These are phyloP conservation scores for Netelia fuscicornis DNA, from an alignment of 2,888 invertebrate species.

Conservation along the genomic window DNA sequence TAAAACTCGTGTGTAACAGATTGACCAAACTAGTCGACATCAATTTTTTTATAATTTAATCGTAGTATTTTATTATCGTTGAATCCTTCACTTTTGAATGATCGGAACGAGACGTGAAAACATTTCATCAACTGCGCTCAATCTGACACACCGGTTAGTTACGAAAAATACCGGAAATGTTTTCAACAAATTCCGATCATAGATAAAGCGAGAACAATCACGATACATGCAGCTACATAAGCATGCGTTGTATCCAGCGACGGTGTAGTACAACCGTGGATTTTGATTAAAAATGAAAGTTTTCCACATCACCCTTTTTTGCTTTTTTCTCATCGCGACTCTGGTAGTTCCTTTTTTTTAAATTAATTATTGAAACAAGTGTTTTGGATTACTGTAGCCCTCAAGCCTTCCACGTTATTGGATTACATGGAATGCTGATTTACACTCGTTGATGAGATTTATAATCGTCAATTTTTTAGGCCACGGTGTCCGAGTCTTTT, in stretches of 20 bases:
- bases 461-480: conserved; percentile 32
- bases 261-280: conserved; percentile 18
- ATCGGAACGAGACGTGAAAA: neutral
- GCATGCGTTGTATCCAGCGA: neutral
- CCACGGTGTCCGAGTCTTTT: conserved; percentile 30
- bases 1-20: too few relatives aligned
- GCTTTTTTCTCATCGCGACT: conserved; percentile 49
- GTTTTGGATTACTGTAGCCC: too few relatives aligned
- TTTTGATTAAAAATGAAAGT: conserved; percentile 55
- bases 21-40: too few relatives aligned
- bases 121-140: neutral
- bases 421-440: too few relatives aligned
- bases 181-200: conserved; percentile 39
- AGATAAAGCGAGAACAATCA: conserved; percentile 54
- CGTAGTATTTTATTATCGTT: too few relatives aligned
- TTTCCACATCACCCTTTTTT: conserved; percentile 45
- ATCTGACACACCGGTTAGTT: neutral
- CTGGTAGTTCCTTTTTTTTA: conserved; percentile 47
- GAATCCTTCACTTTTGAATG: neutral
- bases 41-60: too few relatives aligned
- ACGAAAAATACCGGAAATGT: conserved; percentile 32
- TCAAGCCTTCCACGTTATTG: too few relatives aligned
- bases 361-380: neutral
- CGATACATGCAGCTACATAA: conserved; percentile 52
- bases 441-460: neutral